Conservation (phyloP, 2,797 vertebrate species). For the Diplodus puntazzo region DNA sequence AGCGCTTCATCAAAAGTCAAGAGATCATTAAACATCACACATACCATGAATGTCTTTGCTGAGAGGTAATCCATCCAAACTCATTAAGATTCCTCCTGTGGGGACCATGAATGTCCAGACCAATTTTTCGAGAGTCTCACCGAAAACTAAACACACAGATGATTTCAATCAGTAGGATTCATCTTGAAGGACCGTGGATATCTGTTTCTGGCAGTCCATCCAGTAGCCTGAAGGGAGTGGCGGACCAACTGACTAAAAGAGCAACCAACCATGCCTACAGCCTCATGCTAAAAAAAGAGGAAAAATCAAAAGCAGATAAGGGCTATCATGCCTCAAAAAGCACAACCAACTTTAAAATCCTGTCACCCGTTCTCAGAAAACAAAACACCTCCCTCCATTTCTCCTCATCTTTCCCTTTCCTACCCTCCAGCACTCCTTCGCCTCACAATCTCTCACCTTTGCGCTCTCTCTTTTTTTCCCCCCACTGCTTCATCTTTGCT, state of each 20-base stretch:
- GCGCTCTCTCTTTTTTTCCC: neutral
- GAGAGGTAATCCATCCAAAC: neutral
- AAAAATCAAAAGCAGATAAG: neutral
- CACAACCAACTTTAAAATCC: neutral
- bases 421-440: conserved; percentile 23
- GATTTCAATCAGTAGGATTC: neutral
- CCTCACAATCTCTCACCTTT: conserved; percentile 30
- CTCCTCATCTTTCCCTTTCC: neutral
- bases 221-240: neutral
- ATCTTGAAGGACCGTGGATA: neutral
- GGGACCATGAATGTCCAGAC: neutral
- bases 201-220: neutral
- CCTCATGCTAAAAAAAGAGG: neutral
- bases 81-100: neutral
- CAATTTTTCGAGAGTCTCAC: neutral
- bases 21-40: neutral
- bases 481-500: conserved; percentile 3
- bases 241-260: neutral
- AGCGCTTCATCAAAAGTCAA: neutral
- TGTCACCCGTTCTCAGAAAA: conserved; percentile 2
- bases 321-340: conserved; percentile 20
- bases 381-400: conserved; percentile 3
- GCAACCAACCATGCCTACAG: neutral
- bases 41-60: neutral
- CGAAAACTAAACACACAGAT: neutral